A percentile compares a stretch with the other conserved stretches of the same genome.
Conservation (phyloP, 2,797 vertebrate genomes). For the Alca torda region DNA sequence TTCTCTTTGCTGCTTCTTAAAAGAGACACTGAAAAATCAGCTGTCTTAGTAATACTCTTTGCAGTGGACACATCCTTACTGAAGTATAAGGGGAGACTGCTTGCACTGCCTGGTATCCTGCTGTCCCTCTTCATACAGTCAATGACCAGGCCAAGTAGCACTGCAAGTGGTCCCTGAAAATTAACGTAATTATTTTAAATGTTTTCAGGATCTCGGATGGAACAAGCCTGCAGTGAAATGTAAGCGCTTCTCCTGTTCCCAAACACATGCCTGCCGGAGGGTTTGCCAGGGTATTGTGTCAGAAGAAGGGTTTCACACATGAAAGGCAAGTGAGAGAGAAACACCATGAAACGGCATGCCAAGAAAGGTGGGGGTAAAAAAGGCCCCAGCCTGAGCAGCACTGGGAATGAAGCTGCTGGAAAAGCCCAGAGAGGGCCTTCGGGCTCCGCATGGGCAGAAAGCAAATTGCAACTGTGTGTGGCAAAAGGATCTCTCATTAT, state of each 20-base stretch:
- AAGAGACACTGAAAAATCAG: background rate
- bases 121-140: background rate
- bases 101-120: background rate
- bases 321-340: background rate
- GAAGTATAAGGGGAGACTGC: background rate
- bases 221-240: background rate
- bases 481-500: background rate
- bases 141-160: background rate
- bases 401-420: background rate
- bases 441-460: background rate
- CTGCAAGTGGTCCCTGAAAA: background rate
- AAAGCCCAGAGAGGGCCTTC: background rate
- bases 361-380: background rate
- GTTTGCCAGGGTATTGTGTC: background rate
- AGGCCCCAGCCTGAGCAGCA: too few species aligned
- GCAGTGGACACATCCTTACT: background rate
- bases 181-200: background rate
- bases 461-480: background rate
- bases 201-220: background rate
- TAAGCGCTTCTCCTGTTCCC: background rate
- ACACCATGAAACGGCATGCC: background rate
- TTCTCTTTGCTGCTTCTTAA: background rate
- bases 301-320: background rate
- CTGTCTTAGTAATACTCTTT: background rate
- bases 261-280: background rate